These are phyloP conservation scores for Macroramphosus scolopax DNA, from an alignment of 2,797 vertebrate species.

Conservation along the genomic window DNA sequence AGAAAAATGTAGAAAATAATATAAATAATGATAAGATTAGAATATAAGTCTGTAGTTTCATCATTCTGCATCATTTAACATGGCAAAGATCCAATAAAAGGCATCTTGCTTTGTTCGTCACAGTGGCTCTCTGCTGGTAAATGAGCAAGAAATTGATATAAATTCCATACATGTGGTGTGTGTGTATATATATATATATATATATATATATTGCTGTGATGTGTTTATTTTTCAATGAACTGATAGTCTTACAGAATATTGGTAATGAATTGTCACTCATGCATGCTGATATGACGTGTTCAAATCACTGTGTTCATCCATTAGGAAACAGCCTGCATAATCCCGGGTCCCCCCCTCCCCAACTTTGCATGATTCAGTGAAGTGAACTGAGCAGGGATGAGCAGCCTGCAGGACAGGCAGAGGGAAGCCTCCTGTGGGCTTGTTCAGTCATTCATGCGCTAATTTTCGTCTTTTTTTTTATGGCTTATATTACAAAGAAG, in stretches of 20 bases:
- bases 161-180: too few species aligned
- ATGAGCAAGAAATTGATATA: too few species aligned
- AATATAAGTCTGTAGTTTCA: too few species aligned
- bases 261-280: slow-evolving; percentile 28
- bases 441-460: slow-evolving; percentile 4
- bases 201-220: too few species aligned
- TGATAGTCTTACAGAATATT: too few species aligned
- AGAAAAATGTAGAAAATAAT: too few species aligned
- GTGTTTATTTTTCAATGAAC: not conserved
- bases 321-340: slow-evolving; percentile 64
- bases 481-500: not conserved
- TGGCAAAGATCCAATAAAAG: too few species aligned
- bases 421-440: slow-evolving; percentile 22
- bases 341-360: not conserved
- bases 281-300: slow-evolving; percentile 43
- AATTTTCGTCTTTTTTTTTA: slow-evolving; percentile 12
- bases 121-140: too few species aligned
- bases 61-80: too few species aligned
- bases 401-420: slow-evolving; percentile 44
- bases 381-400: slow-evolving; percentile 57
- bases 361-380: slow-evolving; percentile 54
- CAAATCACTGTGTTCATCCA: slow-evolving; percentile 52
- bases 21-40: too few species aligned
- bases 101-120: too few species aligned
- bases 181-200: too few species aligned